Percentiles rank a stretch among this genome's conserved stretches.
phyloP scores from a whole-genome alignment of 2,113 vertebrate genomes.

The Lynx canadensis region DNA sequence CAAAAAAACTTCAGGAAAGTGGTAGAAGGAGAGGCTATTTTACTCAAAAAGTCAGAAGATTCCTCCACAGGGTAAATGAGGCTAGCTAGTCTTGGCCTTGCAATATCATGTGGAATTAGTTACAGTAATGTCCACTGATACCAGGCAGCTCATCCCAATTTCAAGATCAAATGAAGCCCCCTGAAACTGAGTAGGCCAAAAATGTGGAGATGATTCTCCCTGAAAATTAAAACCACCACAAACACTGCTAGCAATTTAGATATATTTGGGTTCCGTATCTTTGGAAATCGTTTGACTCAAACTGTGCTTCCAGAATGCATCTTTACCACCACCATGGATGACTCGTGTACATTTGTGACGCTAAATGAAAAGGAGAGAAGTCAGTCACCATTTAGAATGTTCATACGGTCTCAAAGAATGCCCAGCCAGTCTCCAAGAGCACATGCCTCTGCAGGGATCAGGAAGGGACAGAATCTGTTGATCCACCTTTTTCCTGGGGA shows the following conservation, averaged over 20 bases:
- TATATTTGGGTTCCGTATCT: not conserved
- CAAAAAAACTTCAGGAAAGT: not conserved
- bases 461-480: not conserved
- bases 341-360: not conserved
- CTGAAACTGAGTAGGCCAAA: not conserved
- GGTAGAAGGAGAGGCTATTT: not conserved
- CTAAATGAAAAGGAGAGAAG: not conserved
- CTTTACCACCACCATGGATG: not conserved
- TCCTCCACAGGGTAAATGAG: not conserved
- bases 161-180: conserved; percentile 54
- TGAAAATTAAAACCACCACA: conserved; percentile 64
- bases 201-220: conserved; percentile 52
- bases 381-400: not conserved
- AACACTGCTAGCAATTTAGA: conserved; percentile 36
- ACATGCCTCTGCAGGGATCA: rapidly evolving
- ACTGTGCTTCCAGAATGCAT: not conserved
- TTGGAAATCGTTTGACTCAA: conserved; percentile 45
- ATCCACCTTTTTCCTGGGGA: not conserved
- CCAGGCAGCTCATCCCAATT: not conserved
- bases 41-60: not conserved
- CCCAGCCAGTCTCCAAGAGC: not conserved
- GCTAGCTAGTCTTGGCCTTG: not conserved
- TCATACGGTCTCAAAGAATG: not conserved
- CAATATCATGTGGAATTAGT: conserved; percentile 19
- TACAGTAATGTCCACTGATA: not conserved